Percentiles rank a stretch among this genome's conserved stretches.
Evolutionary conservation across 2,797 vertebrate genomes (phyloP).

Genomic region (Trichosurus vulpecula): DNA sequence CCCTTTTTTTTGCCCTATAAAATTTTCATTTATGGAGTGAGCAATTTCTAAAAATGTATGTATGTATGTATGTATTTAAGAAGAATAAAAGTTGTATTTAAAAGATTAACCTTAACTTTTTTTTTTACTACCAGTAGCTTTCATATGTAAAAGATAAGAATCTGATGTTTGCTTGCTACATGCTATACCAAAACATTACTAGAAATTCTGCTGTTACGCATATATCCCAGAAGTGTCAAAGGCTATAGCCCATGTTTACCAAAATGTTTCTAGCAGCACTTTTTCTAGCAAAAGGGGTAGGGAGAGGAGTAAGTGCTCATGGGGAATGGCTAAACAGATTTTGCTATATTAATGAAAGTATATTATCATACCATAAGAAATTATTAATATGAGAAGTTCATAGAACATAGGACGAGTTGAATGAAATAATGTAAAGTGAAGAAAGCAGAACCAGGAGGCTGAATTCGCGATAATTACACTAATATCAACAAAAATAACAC

Average conservation of each 20-base stretch:
- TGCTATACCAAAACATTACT: background rate
- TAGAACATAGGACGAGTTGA: too few relatives aligned
- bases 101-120: background rate
- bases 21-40: constrained; percentile 1
- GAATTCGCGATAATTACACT: too few relatives aligned
- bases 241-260: background rate
- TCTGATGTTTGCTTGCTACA: background rate
- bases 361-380: too few relatives aligned
- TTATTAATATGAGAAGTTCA: too few relatives aligned
- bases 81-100: background rate
- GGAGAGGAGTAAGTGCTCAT: background rate
- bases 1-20: background rate
- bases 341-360: background rate
- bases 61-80: constrained; percentile 6
- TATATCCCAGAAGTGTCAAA: background rate
- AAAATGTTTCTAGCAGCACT: background rate
- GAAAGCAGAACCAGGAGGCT: too few relatives aligned
- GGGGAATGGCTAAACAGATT: background rate
- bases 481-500: too few relatives aligned
- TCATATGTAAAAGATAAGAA: background rate
- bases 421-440: too few relatives aligned
- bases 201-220: background rate
- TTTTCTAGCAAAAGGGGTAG: background rate
- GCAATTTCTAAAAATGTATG: constrained; percentile 7
- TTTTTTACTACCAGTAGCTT: constrained; percentile 29